These are phyloP conservation scores for Scolopax rusticola DNA, from an alignment of 2,797 vertebrate species.

Conservation along the genomic window DNA sequence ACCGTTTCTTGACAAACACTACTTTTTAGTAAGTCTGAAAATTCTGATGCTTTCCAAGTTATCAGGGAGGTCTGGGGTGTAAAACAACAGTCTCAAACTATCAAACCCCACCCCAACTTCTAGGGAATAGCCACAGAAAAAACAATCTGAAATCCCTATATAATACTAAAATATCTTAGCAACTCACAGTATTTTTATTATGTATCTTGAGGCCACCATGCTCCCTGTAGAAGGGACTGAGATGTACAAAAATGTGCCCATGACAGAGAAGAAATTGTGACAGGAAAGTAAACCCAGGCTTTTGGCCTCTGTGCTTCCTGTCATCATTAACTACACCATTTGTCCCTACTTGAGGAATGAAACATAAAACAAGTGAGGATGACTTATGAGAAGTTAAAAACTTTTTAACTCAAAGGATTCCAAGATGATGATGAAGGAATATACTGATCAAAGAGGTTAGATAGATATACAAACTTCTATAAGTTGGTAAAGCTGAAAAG, in stretches of 20 bases:
- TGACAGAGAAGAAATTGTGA: not conserved
- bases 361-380: not conserved
- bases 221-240: not conserved
- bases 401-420: not conserved
- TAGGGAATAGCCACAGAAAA: not conserved
- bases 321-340: not conserved
- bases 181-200: not conserved
- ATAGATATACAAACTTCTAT: not conserved
- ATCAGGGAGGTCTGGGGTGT: rapidly evolving
- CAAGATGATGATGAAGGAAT: not conserved
- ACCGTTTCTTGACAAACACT: not conserved
- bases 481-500: not conserved
- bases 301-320: not conserved
- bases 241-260: not conserved
- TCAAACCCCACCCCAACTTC: rapidly evolving
- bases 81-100: not conserved
- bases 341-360: not conserved
- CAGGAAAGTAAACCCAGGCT: not conserved
- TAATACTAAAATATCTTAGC: not conserved
- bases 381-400: not conserved
- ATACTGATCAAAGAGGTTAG: not conserved
- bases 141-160: not conserved
- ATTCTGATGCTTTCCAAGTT: not conserved
- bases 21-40: not conserved
- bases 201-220: not conserved